Evolutionary conservation across 2,797 vertebrate species (phyloP), one percentile per base, ranked within the genome.

Genomic region (Microchirus variegatus): DNA sequence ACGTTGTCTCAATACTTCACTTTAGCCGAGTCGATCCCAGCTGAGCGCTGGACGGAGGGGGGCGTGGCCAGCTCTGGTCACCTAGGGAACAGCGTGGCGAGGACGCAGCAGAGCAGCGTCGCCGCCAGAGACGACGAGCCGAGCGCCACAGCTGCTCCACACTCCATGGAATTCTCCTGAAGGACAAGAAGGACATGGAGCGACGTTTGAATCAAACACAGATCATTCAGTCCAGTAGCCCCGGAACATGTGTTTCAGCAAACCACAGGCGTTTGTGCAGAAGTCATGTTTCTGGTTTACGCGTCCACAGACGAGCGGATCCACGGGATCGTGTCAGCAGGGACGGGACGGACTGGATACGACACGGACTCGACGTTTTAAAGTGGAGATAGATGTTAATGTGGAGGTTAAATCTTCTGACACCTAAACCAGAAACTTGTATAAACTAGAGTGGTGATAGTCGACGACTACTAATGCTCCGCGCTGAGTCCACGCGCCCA

Each of bases 131-230:
- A 91, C 45, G 94, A 92, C 45, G 94, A 92, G 68, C 68, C 73
- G 59, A 97, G 88, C 75, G 81, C 78, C 9, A 63, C 69, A 0
- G 90, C 95, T 49, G 92, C 92, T 17, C 97, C 97, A 66, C 97
- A 99, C 89, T 99, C 97, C 94, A 96, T 95, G 0, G 97, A 96
- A 71, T 99, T 97, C 77, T 99, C 97, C 97, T 99, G 2, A 1
- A 1, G 51, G 65, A 67, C n/a, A 60, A 62, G 14, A 65, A 22
- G 6, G 38, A 41, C 10, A 50, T 19, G 18, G 12, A 43, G 10
- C 64, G 22, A 70, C 17, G 22, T 10, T 47, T 59, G 36, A 51
- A 45, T 15, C 13, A 53, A 48, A 49, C 31, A 3, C n/a, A n/a
- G n/a, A n/a, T n/a, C n/a, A n/a, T n/a, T n/a, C n/a, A n/a, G n/a